A percentile compares a stretch with the other conserved stretches of the same genome.
These are phyloP conservation scores for Spodoptera exigua DNA, from an alignment of 2,888 invertebrate genomes.

Conservation along the genomic window DNA sequence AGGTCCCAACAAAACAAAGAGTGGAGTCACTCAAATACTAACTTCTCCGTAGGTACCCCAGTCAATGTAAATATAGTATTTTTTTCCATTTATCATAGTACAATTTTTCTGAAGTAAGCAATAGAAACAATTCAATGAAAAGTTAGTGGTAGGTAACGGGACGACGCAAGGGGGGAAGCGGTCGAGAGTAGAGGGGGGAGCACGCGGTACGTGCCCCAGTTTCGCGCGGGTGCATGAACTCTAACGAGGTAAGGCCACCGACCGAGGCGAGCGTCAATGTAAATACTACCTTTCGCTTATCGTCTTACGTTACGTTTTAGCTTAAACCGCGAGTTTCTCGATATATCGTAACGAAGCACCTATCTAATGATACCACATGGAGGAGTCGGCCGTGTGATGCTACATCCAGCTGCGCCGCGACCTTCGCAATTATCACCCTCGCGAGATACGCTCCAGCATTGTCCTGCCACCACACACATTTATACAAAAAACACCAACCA, in stretches of 20 bases:
- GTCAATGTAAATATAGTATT: slow-evolving; percentile 45
- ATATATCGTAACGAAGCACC: slow-evolving; percentile 84
- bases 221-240: slow-evolving; percentile 89
- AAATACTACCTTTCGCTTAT: slow-evolving; percentile 73
- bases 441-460: slow-evolving; percentile 66
- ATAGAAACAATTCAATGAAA: slow-evolving; percentile 86
- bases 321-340: slow-evolving; percentile 61
- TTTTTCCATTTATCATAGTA: slow-evolving; percentile 63
- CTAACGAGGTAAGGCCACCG: slow-evolving; percentile 90
- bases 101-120: slow-evolving; percentile 69
- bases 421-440: slow-evolving; percentile 85
- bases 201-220: slow-evolving; percentile 88
- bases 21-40: slow-evolving; percentile 49
- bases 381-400: slow-evolving; percentile 82
- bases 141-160: slow-evolving; percentile 85
- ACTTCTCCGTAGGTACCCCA: slow-evolving; percentile 40
- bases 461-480: slow-evolving; percentile 24
- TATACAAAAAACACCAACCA: slow-evolving; percentile 3
- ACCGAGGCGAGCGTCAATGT: slow-evolving; percentile 75
- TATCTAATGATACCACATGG: slow-evolving; percentile 84
- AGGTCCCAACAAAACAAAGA: slow-evolving; percentile 55
- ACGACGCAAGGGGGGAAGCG: slow-evolving; percentile 68
- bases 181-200: slow-evolving; percentile 69
- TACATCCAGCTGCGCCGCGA: slow-evolving; percentile 84
- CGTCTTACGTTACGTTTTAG: slow-evolving; percentile 65